These are phyloP conservation scores for Pelobates cultripes DNA, from an alignment of 2,797 vertebrate species.

Conservation along the genomic window DNA sequence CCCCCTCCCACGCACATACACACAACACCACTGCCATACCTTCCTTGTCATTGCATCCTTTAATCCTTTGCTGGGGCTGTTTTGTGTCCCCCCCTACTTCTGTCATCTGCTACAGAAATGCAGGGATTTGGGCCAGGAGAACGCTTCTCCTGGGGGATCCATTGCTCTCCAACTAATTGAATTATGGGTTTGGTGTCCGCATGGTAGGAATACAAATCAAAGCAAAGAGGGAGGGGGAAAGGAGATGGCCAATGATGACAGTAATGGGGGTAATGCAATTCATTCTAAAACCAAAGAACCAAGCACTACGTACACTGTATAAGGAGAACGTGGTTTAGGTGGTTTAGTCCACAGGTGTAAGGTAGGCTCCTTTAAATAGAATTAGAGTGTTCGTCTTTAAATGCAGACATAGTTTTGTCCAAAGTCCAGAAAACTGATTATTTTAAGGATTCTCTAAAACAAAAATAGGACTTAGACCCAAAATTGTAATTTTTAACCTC, in stretches of 20 bases:
- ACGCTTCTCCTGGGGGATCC: slow-evolving; percentile 54
- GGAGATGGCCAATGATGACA: background rate
- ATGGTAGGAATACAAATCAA: slow-evolving; percentile 55
- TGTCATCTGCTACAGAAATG: slow-evolving; percentile 53
- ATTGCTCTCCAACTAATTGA: slow-evolving; percentile 56
- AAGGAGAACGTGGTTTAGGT: too few relatives aligned
- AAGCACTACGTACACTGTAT: background rate
- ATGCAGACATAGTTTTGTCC: background rate
- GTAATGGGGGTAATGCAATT: background rate
- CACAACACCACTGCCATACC: background rate
- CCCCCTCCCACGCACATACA: background rate
- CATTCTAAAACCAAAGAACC: slow-evolving; percentile 13
- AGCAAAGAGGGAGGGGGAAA: slow-evolving; percentile 18
- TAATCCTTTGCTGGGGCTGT: background rate
- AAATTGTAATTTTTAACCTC: too few relatives aligned
- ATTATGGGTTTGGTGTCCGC: slow-evolving; percentile 55
- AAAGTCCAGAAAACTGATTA: too few relatives aligned
- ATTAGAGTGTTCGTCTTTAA: background rate
- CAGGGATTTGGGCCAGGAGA: slow-evolving; percentile 50
- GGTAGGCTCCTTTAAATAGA: background rate
- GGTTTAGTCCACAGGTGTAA: slow-evolving; percentile 1
- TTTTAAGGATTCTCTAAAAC: too few relatives aligned
- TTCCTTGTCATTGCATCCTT: slow-evolving; percentile 1
- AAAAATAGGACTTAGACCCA: too few relatives aligned
- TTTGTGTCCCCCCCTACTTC: slow-evolving; percentile 11